phyloP scores from a whole-genome alignment of 1,140 invertebrate genomes.

The Apis dorsata region DNA sequence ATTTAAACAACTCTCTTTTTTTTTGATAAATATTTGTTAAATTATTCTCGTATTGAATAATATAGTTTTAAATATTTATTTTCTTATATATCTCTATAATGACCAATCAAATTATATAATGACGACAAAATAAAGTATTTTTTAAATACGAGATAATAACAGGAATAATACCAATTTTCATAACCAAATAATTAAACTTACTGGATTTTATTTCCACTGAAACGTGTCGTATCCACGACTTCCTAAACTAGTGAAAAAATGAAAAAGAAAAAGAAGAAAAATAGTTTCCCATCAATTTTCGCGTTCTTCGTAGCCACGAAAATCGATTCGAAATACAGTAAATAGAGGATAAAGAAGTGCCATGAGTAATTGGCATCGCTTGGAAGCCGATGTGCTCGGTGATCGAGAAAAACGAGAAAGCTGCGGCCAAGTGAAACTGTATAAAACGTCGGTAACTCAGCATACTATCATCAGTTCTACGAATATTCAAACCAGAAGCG shows the following conservation, averaged over 20 bases:
- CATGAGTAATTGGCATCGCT: slow-evolving; percentile 50
- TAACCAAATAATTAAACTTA: neutral
- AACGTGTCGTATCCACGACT: neutral
- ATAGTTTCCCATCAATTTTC: neutral
- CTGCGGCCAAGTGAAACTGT: slow-evolving; percentile 67
- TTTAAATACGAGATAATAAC: neutral
- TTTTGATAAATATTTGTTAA: too few relatives aligned
- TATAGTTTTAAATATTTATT: too few relatives aligned
- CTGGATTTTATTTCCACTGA: neutral
- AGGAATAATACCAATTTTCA: neutral
- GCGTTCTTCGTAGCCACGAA: slow-evolving; percentile 2
- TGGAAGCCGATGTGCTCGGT: slow-evolving; percentile 36
- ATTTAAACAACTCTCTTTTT: too few relatives aligned
- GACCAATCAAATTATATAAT: neutral
- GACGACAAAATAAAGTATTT: too few relatives aligned
- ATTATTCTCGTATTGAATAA: too few relatives aligned
- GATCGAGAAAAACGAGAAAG: slow-evolving; percentile 66
- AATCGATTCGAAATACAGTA: slow-evolving; percentile 32
- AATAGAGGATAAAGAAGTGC: slow-evolving; percentile 47
- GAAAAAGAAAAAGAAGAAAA: neutral
- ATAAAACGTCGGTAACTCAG: slow-evolving; percentile 63
- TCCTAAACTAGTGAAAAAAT: neutral
- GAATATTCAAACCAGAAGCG: slow-evolving; percentile 37
- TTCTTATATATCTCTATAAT: too few relatives aligned
- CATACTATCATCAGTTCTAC: slow-evolving; percentile 44